Percentiles rank a stretch among this genome's conserved stretches.
phyloP scores from a whole-genome alignment of 1,140 invertebrate genomes.

The Caenorhabditis latens region DNA sequence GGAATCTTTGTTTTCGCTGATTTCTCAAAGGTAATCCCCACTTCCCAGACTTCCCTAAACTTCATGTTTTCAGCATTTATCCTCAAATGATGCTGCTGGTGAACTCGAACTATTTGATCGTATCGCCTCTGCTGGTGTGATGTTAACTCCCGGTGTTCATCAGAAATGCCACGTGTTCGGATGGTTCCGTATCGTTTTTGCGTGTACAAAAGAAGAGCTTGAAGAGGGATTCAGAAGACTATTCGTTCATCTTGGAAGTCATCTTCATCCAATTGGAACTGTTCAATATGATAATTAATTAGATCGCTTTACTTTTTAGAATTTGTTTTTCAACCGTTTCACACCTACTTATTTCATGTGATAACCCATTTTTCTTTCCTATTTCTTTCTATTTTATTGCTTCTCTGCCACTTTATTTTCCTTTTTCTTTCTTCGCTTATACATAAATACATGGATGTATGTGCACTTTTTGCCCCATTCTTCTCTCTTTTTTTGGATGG shows the following conservation, averaged over 20 bases:
- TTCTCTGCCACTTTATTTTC: not conserved
- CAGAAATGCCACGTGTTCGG: conserved; percentile 46
- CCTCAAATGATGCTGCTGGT: not conserved
- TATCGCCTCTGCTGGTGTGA: conserved; percentile 2
- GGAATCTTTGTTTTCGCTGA: conserved; percentile 60
- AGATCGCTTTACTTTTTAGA: conserved; percentile 24
- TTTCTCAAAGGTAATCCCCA: conserved; percentile 38
- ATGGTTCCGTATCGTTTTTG: conserved; percentile 61
- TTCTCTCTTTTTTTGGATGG: conserved; percentile 33
- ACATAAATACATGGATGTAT: conserved; percentile 50
- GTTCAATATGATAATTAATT: conserved; percentile 41
- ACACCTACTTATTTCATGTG: conserved; percentile 31
- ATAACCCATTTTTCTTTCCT: not conserved
- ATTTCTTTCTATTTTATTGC: not conserved
- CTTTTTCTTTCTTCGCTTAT: not conserved
- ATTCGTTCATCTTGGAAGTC: conserved; percentile 16
- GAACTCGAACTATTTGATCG: conserved; percentile 43
- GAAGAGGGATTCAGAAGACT: conserved; percentile 53
- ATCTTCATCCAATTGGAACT: conserved; percentile 32
- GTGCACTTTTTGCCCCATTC: conserved; percentile 3
- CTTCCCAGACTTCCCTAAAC: not conserved
- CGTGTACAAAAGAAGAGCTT: conserved; percentile 59
- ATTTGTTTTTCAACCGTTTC: not conserved
- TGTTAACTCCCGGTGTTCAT: conserved; percentile 55
- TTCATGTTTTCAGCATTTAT: conserved; percentile 40